Evolutionary conservation across 2,797 vertebrate species (phyloP).

Genomic region (Cygnus olor): DNA sequence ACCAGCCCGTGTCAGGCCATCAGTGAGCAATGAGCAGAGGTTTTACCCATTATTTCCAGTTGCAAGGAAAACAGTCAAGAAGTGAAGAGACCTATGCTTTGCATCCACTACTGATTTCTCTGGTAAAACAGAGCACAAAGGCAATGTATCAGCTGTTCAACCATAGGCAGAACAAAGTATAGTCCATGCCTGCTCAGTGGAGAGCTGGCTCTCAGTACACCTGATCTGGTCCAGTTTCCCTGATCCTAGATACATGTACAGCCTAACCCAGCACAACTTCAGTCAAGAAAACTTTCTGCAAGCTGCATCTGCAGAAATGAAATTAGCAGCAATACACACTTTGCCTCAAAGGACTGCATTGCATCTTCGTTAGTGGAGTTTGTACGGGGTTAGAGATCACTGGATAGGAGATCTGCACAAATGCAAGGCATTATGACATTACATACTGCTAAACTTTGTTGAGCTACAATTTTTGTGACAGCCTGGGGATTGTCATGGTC

Average conservation of each 20-base stretch:
- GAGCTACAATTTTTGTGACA: slow-evolving; percentile 30
- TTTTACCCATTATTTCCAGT: not conserved
- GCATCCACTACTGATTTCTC: not conserved
- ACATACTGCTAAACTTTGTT: not conserved
- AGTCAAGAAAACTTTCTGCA: slow-evolving; percentile 1
- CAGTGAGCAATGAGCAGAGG: not conserved
- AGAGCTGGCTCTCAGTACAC: not conserved
- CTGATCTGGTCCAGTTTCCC: slow-evolving; percentile 6
- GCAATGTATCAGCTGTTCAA: not conserved
- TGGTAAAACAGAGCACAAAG: not conserved
- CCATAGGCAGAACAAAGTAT: not conserved
- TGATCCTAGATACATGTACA: slow-evolving; percentile 12
- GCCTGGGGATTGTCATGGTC: slow-evolving; percentile 21
- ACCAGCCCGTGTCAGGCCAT: not conserved
- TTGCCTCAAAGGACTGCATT: not conserved
- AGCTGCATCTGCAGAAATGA: slow-evolving; percentile 41
- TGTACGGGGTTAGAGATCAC: not conserved
- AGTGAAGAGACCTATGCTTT: not conserved
- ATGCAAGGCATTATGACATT: not conserved
- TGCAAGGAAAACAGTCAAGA: not conserved
- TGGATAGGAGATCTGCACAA: not conserved
- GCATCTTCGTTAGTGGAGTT: not conserved
- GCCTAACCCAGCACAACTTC: not conserved
- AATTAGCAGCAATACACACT: slow-evolving; percentile 32
- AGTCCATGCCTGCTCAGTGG: not conserved